Evolutionary conservation across 2,888 invertebrate genomes (phyloP), one percentile per base, ranked within the genome.

Genomic region (Entomobrya multifasciata): DNA sequence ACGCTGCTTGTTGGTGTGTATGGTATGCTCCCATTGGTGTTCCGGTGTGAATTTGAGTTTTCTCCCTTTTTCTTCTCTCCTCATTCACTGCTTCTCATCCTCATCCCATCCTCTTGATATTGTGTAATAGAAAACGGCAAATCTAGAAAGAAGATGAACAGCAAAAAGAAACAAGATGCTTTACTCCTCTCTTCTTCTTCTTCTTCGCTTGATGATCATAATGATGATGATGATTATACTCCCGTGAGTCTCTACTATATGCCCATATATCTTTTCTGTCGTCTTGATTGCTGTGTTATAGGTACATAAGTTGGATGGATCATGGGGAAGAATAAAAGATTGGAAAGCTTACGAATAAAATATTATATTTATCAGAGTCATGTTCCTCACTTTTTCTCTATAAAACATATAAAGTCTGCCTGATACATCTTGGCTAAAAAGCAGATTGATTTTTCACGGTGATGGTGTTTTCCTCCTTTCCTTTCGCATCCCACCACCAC

Each of bases 401-500:
- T 13, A 52, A 11, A 47, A 47, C 47, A 47, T 47, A 13, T 11
- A 11, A 4, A 52, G 52, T 17, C 15, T 52, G 36, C 36, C 15
- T 57, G 60, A 8, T 55, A 17, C 30, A 36, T 62, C 17, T 62
- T 78, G 17, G 15, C 78, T 62, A 15, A 57, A 41, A 17, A 62
- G 47, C 65, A 62, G 72, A 70, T 81, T 81, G 70, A 81, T 62
- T 86, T 60, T 78, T 80, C 79, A 49, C 79, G 25, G 60, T 55
- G 17, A 17, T 55, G 57, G 22, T 22, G 22, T 89, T 87, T 36
- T 36, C 88, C 86, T 85, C n/a, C 57, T 81, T 83, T 88, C 44
- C 49, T 72, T 84, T 65, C 17, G 22, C 57, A 49, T 41, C 67
- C 67, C 30, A 13, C 47, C 52, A 49, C 49, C 36, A 36, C 36